Evolutionary conservation across 2,113 vertebrate species (phyloP).

Genomic region (Cryptomyrus ogoouensis): DNA sequence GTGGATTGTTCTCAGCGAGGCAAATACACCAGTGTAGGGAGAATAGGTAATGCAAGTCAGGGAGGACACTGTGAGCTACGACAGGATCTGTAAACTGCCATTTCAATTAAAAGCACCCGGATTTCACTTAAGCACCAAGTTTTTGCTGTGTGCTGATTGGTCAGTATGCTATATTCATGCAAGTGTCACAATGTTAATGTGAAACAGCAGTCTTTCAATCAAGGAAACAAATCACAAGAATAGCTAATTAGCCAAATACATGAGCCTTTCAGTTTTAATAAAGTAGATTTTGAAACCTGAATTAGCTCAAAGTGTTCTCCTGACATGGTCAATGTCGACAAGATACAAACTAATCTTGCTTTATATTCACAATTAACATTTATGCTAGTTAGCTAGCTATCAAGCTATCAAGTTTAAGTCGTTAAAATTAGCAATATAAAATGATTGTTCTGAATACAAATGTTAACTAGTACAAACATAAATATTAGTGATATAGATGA

Average conservation of each 20-base stretch:
- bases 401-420: background rate
- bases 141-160: background rate
- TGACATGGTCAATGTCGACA: background rate
- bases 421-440: background rate
- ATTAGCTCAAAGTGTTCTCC: background rate
- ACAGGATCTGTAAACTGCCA: background rate
- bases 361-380: background rate
- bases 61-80: background rate
- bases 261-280: background rate
- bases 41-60: background rate
- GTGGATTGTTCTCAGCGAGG: background rate
- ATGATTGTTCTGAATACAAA: background rate
- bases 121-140: background rate
- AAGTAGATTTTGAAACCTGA: background rate
- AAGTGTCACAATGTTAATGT: background rate
- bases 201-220: background rate
- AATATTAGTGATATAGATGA: background rate
- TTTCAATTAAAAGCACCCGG: background rate
- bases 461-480: background rate
- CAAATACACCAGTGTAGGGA: background rate
- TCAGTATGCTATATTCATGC: background rate
- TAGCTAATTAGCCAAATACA: background rate
- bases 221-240: background rate
- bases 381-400: background rate
- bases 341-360: background rate